These are phyloP conservation scores for Prionailurus bengalensis DNA, from an alignment of 2,113 vertebrate genomes.

Conservation along the genomic window DNA sequence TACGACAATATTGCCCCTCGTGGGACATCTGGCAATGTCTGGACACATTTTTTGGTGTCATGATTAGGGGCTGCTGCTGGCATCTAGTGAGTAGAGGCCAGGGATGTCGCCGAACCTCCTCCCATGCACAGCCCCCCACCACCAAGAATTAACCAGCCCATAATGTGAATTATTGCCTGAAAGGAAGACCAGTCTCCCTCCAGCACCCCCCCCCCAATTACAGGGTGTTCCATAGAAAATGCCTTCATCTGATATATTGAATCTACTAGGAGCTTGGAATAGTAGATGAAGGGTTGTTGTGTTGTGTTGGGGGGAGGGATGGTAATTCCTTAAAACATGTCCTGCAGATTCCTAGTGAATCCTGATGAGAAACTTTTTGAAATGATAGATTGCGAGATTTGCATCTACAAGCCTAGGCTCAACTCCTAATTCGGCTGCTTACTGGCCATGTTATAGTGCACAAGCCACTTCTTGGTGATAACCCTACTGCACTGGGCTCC, in stretches of 20 bases:
- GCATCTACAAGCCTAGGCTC: background rate
- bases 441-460: background rate
- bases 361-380: background rate
- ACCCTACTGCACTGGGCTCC: background rate
- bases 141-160: background rate
- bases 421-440: background rate
- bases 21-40: background rate
- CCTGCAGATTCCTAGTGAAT: background rate
- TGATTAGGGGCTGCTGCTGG: background rate
- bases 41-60: background rate
- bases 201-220: no score
- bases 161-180: background rate
- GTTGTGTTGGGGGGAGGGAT: background rate
- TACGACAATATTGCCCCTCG: fast-evolving
- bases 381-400: background rate
- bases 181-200: background rate
- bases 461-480: background rate
- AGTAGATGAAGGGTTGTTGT: background rate
- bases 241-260: background rate
- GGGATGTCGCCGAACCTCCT: background rate
- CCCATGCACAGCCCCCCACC: no score
- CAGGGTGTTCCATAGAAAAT: background rate
- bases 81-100: background rate
- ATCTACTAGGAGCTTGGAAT: background rate
- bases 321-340: background rate